Percentiles rank a stretch among this genome's conserved stretches.
phyloP scores from a whole-genome alignment of 1,140 invertebrate species.

The Diabrotica undecimpunctata region DNA sequence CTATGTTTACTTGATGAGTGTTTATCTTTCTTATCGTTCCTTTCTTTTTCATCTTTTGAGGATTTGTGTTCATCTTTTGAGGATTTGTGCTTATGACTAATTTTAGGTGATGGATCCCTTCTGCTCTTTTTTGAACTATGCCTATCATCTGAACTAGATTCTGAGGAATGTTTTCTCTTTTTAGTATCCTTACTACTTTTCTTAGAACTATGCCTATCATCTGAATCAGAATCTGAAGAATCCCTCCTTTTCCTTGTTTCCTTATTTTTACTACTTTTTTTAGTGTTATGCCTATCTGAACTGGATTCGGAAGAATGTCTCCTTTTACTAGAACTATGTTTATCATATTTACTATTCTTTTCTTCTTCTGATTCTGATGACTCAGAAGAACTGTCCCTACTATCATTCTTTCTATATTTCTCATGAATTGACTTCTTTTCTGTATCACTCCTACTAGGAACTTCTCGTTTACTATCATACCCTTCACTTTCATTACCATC shows the following conservation, averaged over 20 bases:
- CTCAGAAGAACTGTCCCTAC: background rate
- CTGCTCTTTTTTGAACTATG: slow-evolving; percentile 4
- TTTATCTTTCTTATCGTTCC: slow-evolving; percentile 33
- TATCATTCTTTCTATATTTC: background rate
- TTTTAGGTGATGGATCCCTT: slow-evolving; percentile 33
- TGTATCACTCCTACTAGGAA: background rate
- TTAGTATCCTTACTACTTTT: slow-evolving; percentile 14
- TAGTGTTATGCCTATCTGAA: slow-evolving; percentile 24
- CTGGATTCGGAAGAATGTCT: slow-evolving; percentile 12
- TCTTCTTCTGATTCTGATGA: slow-evolving; percentile 1
- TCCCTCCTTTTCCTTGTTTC: slow-evolving; percentile 6
- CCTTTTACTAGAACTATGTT: slow-evolving; percentile 5
- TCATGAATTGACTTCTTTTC: background rate
- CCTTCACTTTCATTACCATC: background rate
- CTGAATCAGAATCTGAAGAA: slow-evolving; percentile 14
- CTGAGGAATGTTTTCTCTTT: no score
- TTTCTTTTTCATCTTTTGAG: slow-evolving; percentile 33
- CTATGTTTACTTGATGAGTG: slow-evolving; percentile 34
- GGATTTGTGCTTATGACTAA: slow-evolving; percentile 46
- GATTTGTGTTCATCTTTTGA: slow-evolving; percentile 44
- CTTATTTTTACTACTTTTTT: slow-evolving; percentile 13
- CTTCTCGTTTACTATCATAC: background rate
- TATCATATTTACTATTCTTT: background rate
- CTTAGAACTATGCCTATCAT: slow-evolving; percentile 6
- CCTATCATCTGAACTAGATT: slow-evolving; percentile 18